Percentiles rank a stretch among this genome's conserved stretches.
These are phyloP conservation scores for Spermophilus dauricus DNA, from an alignment of 2,113 vertebrate species.

Conservation along the genomic window DNA sequence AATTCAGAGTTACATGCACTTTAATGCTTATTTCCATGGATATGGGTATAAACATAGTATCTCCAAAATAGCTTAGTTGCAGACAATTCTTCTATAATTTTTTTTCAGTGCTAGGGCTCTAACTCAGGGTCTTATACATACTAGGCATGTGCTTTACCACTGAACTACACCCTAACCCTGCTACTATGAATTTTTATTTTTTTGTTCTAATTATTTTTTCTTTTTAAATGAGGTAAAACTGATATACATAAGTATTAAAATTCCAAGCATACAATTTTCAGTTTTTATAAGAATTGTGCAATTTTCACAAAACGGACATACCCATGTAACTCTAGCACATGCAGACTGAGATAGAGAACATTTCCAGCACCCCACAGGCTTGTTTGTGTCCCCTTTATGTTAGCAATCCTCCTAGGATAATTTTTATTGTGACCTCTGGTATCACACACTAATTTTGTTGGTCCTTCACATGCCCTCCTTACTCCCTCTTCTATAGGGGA, in stretches of 20 bases:
- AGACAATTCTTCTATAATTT: neutral
- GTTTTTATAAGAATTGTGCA: no score
- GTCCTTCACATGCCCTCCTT: neutral
- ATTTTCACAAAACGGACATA: neutral
- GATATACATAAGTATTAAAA: neutral
- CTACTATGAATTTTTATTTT: neutral
- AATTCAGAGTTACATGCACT: neutral
- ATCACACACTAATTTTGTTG: neutral
- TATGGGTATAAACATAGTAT: neutral
- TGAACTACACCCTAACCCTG: neutral
- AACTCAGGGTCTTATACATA: neutral
- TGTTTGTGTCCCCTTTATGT: neutral
- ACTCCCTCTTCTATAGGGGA: neutral
- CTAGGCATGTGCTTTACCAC: neutral
- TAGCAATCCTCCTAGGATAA: neutral
- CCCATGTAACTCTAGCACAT: neutral
- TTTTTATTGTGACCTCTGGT: conserved; percentile 11
- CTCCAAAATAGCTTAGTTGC: neutral
- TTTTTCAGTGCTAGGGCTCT: no score
- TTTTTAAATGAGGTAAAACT: neutral
- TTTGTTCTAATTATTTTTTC: conserved; percentile 3
- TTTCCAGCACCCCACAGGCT: neutral
- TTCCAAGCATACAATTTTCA: no score
- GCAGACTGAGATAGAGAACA: neutral
- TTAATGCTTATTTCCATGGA: neutral